A percentile compares a stretch with the other conserved stretches of the same genome.
These are phyloP conservation scores for Leptosomus discolor DNA, from an alignment of 2,113 vertebrate genomes.

Conservation along the genomic window DNA sequence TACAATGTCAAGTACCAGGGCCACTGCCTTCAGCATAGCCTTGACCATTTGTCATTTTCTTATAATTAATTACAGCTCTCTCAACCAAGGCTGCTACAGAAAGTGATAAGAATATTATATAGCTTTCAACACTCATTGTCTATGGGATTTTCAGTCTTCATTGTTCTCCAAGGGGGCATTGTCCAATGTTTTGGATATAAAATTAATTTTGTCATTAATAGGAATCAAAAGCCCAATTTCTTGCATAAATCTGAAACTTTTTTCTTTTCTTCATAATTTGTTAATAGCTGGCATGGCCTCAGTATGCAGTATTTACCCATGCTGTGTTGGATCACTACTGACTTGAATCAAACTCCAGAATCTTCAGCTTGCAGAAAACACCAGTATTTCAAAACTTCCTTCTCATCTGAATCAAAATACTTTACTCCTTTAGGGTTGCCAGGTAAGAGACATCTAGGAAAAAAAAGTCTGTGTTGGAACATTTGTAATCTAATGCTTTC, in stretches of 20 bases:
- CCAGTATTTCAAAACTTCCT: background rate
- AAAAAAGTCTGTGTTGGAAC: background rate
- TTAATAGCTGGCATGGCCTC: background rate
- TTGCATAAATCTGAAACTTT: background rate
- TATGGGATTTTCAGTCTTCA: background rate
- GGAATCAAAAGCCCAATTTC: background rate
- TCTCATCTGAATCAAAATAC: background rate
- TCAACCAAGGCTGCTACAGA: background rate
- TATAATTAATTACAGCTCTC: slow-evolving; percentile 64
- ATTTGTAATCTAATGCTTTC: background rate
- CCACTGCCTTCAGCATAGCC: slow-evolving; percentile 8
- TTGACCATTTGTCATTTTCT: slow-evolving; percentile 55
- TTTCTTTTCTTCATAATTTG: background rate
- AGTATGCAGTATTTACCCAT: background rate
- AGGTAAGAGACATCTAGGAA: background rate
- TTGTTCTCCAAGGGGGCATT: background rate
- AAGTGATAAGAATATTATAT: slow-evolving; percentile 27
- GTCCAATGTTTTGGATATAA: background rate
- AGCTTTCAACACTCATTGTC: background rate
- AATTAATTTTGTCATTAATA: background rate
- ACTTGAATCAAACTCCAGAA: background rate
- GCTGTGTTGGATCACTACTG: background rate
- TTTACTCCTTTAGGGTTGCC: background rate
- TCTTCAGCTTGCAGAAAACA: background rate
- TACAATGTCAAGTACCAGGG: slow-evolving; percentile 29